phyloP scores from a whole-genome alignment of 1,140 invertebrate genomes.

The Drosophila novamexicana region DNA sequence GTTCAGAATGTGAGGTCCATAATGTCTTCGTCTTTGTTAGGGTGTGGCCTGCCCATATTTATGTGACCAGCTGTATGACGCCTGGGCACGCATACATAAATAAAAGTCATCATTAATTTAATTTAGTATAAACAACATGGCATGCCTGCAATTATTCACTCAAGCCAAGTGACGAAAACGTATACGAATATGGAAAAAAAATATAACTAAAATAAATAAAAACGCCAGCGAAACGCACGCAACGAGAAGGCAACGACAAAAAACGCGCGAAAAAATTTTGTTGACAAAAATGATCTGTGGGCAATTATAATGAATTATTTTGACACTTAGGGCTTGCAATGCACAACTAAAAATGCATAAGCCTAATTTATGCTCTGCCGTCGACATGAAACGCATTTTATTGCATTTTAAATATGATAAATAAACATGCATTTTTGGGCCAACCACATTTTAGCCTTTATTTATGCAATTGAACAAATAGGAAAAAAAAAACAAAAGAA shows the following conservation, averaged over 20 bases:
- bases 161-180: slow-evolving; percentile 50
- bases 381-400: slow-evolving; percentile 69
- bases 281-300: slow-evolving; percentile 83
- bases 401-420: slow-evolving; percentile 84
- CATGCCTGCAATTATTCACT: slow-evolving; percentile 81
- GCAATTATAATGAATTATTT: slow-evolving; percentile 84
- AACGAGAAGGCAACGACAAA: slow-evolving; percentile 34
- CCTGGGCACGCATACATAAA: slow-evolving; percentile 74
- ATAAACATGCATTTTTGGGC: slow-evolving; percentile 62
- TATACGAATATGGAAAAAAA: slow-evolving; percentile 43
- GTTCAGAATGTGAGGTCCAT: not conserved
- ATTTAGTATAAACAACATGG: slow-evolving; percentile 79
- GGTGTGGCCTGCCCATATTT: slow-evolving; percentile 66
- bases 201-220: slow-evolving; percentile 26
- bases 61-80: slow-evolving; percentile 60
- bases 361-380: slow-evolving; percentile 72
- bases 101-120: slow-evolving; percentile 83
- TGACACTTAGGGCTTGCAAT: slow-evolving; percentile 78
- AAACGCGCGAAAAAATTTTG: slow-evolving; percentile 25
- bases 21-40: slow-evolving; percentile 24
- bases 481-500: not conserved
- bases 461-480: slow-evolving; percentile 20
- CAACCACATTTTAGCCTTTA: slow-evolving; percentile 33
- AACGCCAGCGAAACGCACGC: slow-evolving; percentile 68
- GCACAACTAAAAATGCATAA: slow-evolving; percentile 78